Evolutionary conservation across 2,888 invertebrate genomes (phyloP), one percentile per base, ranked within the genome.

Genomic region (Andrena bicolor): DNA sequence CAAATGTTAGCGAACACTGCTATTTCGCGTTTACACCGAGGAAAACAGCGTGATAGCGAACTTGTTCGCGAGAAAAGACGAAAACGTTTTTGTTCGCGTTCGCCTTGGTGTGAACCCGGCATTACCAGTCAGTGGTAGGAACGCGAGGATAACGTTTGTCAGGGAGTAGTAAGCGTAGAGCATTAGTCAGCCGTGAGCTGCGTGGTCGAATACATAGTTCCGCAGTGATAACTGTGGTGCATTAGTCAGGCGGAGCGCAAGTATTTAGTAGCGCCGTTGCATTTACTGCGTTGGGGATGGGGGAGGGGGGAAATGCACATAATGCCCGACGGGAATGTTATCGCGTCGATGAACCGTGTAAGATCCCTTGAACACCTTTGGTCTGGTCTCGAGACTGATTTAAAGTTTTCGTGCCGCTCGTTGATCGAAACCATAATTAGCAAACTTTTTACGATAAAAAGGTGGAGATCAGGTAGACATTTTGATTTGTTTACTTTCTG

Each of bases 171-270:
- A 71, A 75, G 56, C 13, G 60, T 30, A 56, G 49, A 6, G 61
- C 66, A 82, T 80, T 82, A 82, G 80, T 81, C 82, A 71, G 82
- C 70, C 75, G 70, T 49, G 61, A 82, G 65, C 80, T 65, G 65
- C 60, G 61, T 35, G 69, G 61, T 51, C 32, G 49, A 75, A 80
- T 75, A 32, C 32, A 8, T 32, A 75, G 69, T 53, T 60, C n/a
- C 48, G 75, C 81, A 82, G 82, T 82, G 82, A 80, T 82, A 82
- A 80, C 75, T 74, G 66, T 53, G 35, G 65, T 49, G 51, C 70
- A 80, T 82, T 75, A 82, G 82, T 82, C 80, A 80, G 75, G 49
- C 70, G 7, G 10, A 4, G 64, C 48, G 41, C 65, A 73, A 82
- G 74, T 53, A 32, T 32, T 32, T 32, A 69, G 66, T 61, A 80